These are phyloP conservation scores for Gandaritis pyraliata DNA, from an alignment of 2,888 invertebrate genomes.

Conservation along the genomic window DNA sequence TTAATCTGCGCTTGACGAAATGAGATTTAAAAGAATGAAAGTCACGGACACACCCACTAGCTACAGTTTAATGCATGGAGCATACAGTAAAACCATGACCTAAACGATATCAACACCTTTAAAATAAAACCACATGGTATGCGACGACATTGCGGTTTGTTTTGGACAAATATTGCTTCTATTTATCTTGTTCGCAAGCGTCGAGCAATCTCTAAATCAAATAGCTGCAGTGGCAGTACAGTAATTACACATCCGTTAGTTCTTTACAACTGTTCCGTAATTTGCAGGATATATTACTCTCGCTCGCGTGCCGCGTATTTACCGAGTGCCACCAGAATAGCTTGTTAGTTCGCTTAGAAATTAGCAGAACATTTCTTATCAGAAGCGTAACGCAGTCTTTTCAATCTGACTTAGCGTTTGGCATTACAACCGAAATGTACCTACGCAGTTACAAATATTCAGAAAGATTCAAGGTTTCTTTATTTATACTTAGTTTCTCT, in stretches of 20 bases:
- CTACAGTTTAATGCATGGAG: not conserved
- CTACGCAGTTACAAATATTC: not conserved
- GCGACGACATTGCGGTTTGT: not conserved
- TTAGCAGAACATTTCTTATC: slow-evolving; percentile 24
- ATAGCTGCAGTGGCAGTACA: not conserved
- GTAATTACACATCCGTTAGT: slow-evolving; percentile 25
- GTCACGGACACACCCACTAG: not conserved
- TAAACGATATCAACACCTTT: not conserved
- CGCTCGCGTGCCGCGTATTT: no score
- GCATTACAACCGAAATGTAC: slow-evolving; percentile 9
- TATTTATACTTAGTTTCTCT: not conserved
- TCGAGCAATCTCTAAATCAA: not conserved
- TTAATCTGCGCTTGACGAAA: not conserved
- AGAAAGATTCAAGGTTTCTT: not conserved
- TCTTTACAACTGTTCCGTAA: slow-evolving; percentile 25
- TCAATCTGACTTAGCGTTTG: slow-evolving; percentile 14
- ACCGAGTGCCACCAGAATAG: not conserved
- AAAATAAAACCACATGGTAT: no score
- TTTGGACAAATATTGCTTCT: not conserved
- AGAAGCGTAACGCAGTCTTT: slow-evolving; percentile 6
- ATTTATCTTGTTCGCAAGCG: not conserved
- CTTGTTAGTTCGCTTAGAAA: slow-evolving; percentile 2
- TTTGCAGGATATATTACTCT: slow-evolving; percentile 16
- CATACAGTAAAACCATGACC: not conserved
- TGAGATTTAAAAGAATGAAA: not conserved